Evolutionary conservation across 2,113 vertebrate species (phyloP).

Genomic region (Podarcis cretensis): DNA sequence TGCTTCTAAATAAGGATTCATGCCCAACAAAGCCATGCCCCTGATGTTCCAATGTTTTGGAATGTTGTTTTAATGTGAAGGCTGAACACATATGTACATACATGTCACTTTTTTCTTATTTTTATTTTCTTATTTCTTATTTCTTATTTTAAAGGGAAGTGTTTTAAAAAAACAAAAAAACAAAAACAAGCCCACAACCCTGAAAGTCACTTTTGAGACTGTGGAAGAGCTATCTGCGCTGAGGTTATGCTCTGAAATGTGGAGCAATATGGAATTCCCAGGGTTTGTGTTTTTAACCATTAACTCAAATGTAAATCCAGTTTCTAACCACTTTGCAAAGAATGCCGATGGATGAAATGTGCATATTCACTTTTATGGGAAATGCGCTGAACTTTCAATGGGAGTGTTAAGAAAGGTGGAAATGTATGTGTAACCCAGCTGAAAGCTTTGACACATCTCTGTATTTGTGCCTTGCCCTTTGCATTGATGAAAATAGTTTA

Average conservation of each 20-base stretch:
- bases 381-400: background rate
- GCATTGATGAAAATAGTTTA: background rate
- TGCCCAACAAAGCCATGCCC: background rate
- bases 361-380: background rate
- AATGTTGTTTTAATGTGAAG: conserved; percentile 22
- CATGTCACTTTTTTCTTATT: background rate
- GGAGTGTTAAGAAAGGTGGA: background rate
- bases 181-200: background rate
- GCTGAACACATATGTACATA: background rate
- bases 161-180: background rate
- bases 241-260: background rate
- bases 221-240: background rate
- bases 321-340: background rate
- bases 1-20: background rate
- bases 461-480: background rate
- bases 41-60: background rate
- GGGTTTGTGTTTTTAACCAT: background rate
- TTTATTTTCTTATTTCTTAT: too few species aligned
- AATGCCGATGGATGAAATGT: background rate
- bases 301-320: background rate
- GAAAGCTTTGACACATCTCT: background rate
- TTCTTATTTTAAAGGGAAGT: too few species aligned
- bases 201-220: background rate
- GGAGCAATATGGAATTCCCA: too few species aligned
- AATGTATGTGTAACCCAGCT: too few species aligned